A percentile compares a stretch with the other conserved stretches of the same genome.
phyloP scores from a whole-genome alignment of 2,797 vertebrate genomes.

The Merluccius polli region DNA sequence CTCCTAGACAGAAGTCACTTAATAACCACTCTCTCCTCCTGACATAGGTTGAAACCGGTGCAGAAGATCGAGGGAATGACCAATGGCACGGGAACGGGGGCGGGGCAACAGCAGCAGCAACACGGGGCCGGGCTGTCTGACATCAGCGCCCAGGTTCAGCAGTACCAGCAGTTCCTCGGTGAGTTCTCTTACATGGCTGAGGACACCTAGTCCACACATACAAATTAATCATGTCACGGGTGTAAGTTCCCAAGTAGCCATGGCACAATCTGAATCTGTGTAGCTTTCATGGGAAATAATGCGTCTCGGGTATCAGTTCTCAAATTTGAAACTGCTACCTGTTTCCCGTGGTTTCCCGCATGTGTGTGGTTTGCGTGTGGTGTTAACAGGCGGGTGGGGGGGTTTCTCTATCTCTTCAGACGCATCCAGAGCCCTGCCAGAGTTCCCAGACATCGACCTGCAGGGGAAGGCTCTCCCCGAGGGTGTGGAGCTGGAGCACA shows the following conservation, averaged over 20 bases:
- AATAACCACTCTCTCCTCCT: not conserved
- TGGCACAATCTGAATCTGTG: not conserved
- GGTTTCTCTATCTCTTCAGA: slow-evolving; percentile 63
- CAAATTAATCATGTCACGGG: no score
- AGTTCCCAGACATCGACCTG: slow-evolving; percentile 87
- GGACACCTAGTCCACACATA: no score
- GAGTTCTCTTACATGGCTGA: slow-evolving; percentile 39
- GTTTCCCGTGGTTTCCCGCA: not conserved
- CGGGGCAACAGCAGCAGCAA: slow-evolving; percentile 81
- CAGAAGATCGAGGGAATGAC: slow-evolving; percentile 94
- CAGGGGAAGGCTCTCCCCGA: slow-evolving; percentile 86
- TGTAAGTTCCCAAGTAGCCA: no score
- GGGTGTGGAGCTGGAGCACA: slow-evolving; percentile 81
- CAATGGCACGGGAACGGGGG: slow-evolving; percentile 83
- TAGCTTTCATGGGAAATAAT: not conserved
- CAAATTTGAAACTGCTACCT: not conserved
- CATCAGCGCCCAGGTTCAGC: slow-evolving; percentile 94
- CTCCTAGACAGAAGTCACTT: not conserved
- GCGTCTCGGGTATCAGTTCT: not conserved
- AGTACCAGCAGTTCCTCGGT: slow-evolving; percentile 97
- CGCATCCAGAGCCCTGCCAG: slow-evolving; percentile 84
- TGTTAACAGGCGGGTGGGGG: not conserved
- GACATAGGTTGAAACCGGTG: slow-evolving; percentile 84
- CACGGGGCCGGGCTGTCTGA: slow-evolving; percentile 81
- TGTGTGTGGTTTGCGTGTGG: slow-evolving; percentile 1